Conservation (phyloP, 1,140 invertebrate species). For the Aleiodes sp. region DNA sequence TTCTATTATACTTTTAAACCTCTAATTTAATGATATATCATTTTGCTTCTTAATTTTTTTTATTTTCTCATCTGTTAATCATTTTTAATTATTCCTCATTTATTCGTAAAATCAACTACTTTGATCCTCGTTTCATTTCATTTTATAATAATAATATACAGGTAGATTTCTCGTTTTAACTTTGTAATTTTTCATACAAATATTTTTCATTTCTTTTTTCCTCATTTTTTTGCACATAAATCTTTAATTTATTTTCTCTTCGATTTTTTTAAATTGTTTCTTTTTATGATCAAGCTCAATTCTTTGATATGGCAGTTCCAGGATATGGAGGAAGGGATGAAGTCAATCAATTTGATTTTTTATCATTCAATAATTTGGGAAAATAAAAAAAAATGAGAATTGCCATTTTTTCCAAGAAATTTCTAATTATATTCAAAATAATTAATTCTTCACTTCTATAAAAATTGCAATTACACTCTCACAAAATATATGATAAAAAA, state of each 20-base stretch:
- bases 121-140: conserved; percentile 65
- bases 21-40: conserved; percentile 68
- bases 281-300: conserved; percentile 64
- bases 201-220: conserved; percentile 46
- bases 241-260: conserved; percentile 47
- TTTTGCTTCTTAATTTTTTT: conserved; percentile 44
- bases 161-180: conserved; percentile 58
- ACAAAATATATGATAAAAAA: conserved; percentile 17
- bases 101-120: conserved; percentile 64
- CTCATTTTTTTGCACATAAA: conserved; percentile 48
- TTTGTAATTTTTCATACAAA: conserved; percentile 19
- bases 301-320: conserved; percentile 72
- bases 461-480: conserved; percentile 15
- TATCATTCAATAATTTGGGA: not conserved
- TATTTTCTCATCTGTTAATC: not conserved
- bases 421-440: not conserved
- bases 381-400: not conserved
- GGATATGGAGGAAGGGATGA: conserved; percentile 65
- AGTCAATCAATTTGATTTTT: conserved; percentile 22
- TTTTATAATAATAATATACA: conserved; percentile 65
- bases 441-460: not conserved
- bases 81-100: conserved; percentile 57
- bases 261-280: not conserved
- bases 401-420: not conserved
- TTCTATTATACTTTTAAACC: conserved; percentile 69